Base-by-base conservation (phyloP, 1,140 invertebrate genomes). In the Drosophila serrata region DNA sequence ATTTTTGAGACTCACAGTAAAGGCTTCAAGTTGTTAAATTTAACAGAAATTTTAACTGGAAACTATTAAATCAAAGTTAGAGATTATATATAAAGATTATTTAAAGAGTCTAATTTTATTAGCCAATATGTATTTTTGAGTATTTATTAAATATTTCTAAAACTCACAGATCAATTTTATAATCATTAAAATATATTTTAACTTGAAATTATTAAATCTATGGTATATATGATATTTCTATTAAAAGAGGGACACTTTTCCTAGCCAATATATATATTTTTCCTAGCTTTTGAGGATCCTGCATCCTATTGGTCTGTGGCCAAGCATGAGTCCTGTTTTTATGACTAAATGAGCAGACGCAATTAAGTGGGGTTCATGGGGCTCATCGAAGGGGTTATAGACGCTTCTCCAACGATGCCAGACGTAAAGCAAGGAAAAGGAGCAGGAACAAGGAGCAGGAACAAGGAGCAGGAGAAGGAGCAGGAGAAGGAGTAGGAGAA, bases 301-400 rank as follows among this genome's bases (percentile, higher is more conserved):
- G 22, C n/a, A 48, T 17, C 46, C 24, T 29, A n/a, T 27, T n/a
- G 46, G 45, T 48, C 27, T 17, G 24, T 48, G 43, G 51, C 40
- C 43, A 79, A 58, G 74, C 56, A 40, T 82, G 61, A 58, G 48
- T 84, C 55, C 67, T 64, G 58, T 49, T 84, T 85, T 81, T 78
- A 81, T 74, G 62, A 64, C 77, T 51, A 80, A 85, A 84, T 84
- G 72, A 80, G 81, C 73, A 81, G 77, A 85, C 68, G 63, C 81
- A 85, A 85, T 85, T 85, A 85, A 73, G 62, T 72, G 72, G 56
- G 59, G 79, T 61, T 24, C 15, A n/a, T n/a, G 22, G 45, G 12
- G 13, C 22, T 46, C 6, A n/a, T 27, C 15, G 22, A 48, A 48
- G 24, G 46, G 22, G 6, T 24, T 33, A 7, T 7, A 4, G 53